These are phyloP conservation scores for Aphelenchoides besseyi DNA, from an alignment of 1,140 invertebrate genomes.

Conservation along the genomic window DNA sequence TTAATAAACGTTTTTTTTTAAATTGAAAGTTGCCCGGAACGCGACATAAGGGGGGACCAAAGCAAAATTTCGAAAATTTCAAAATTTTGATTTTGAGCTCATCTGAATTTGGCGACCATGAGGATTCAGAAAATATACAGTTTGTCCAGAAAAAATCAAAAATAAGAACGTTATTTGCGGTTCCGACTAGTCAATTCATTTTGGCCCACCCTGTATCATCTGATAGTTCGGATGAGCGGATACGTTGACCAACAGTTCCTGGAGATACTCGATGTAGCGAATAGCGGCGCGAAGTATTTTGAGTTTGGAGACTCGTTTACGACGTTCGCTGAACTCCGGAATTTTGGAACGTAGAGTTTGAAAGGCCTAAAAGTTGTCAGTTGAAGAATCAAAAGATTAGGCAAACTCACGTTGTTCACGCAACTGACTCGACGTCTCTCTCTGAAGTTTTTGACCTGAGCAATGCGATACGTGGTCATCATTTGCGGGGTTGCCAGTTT, in stretches of 20 bases:
- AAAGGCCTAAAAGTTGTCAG: conserved; percentile 41
- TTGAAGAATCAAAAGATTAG: neutral
- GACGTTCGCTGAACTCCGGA: conserved; percentile 37
- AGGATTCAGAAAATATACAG: too few species aligned
- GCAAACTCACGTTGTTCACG: conserved; percentile 48
- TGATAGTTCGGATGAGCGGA: neutral
- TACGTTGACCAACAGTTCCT: conserved; percentile 25
- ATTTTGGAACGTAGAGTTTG: conserved; percentile 45
- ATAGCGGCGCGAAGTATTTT: conserved; percentile 55
- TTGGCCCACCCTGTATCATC: neutral
- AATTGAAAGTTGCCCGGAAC: too few species aligned
- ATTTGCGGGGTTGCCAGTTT: neutral
- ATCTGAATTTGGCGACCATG: neutral
- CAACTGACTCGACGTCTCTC: conserved; percentile 51
- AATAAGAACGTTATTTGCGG: neutral
- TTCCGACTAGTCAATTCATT: neutral
- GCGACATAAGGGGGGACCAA: too few species aligned
- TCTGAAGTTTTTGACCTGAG: conserved; percentile 47
- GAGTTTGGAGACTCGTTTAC: conserved; percentile 56
- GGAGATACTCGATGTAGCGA: conserved; percentile 48
- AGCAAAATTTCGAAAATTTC: neutral
- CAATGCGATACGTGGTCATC: neutral
- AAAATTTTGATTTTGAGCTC: neutral
- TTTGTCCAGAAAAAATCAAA: too few species aligned
- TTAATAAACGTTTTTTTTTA: too few species aligned